Base-by-base conservation (phyloP, 1,140 invertebrate genomes). In the Anagrus nilaparvatae region DNA sequence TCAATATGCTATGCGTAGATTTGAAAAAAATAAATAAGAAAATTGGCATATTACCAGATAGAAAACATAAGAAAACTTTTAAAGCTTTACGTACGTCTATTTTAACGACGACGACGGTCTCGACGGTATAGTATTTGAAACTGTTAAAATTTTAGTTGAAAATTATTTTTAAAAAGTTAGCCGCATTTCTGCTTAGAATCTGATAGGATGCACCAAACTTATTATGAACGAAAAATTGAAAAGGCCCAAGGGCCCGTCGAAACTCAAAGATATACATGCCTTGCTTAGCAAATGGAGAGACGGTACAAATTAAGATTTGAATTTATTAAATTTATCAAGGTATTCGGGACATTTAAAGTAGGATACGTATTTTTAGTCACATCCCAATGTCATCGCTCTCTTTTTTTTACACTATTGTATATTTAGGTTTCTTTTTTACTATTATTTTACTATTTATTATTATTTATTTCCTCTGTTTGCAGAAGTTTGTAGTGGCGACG, bases 401-500 rank as follows among this genome's bases (percentile, higher is more conserved):
- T 24, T 21, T 28, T n/a, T n/a, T n/a, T n/a, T n/a, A n/a, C n/a
- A n/a, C n/a, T n/a, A n/a, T n/a, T n/a, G n/a, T n/a, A 27, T 27
- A 27, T 6, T 7, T 6, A 27, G 20, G 28, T 16, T 46, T 41
- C 29, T 27, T 40, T 44, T 39, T 31, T 30, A 23, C 18, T 5
- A 37, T 27, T 42, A n/a, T 38, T 10, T 29, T 16, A 6, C 10
- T 23, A 21, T 29, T 30, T 14, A 32, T 18, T 16, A 17, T 5
- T 18, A 33, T 32, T 18, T n/a, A n/a, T 40, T 32, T 45, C 20
- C 47, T 49, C 27, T 48, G 49, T 43, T 74, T 72, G 16, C 74
- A 89, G 85, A 89, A 68, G 74, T 91, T 64, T 89, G 85, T 75
- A 87, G 82, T 67, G 81, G 79, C 65, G 84, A 81, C 61, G 80